Evolutionary conservation across 2,888 invertebrate species (phyloP), one percentile per base, ranked within the genome.

Genomic region (Tetranychus truncatus): DNA sequence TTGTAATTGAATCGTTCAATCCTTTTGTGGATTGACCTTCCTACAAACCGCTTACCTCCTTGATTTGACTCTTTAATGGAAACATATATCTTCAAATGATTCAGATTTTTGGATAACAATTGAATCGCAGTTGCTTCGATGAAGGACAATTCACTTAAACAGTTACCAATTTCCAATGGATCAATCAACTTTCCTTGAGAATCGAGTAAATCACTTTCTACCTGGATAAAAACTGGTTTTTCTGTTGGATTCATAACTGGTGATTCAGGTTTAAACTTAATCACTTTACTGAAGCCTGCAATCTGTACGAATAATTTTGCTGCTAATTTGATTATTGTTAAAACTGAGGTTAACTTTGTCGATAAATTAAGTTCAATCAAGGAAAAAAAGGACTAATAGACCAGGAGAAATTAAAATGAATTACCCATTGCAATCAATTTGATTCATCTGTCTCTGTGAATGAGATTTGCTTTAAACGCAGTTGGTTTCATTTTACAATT

Each of bases 401-500:
- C 5, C 34, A 34, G 5, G 5, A 34, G 34, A 24, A 24, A 24
- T 24, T 24, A 34, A 34, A 34, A 34, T 34, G 34, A 34, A 5
- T 5, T 34, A 34, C 5, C 34, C 34, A 3, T 34, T 3, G 3
- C 34, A 34, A 34, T 34, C 34, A 34, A 34, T 34, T 34, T 34
- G 34, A 34, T 34, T 34, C 5, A 5, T 34, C 34, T 34, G 34
- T 34, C 4, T 34, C 34, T 34, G 34, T 24, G 24, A 24, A 24
- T 24, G 24, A 24, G 24, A 3, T 34, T 3, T 34, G 34, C 34
- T 34, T 34, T 34, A 34, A 34, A 34, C 1, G 3, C 34, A 34
- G 34, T 72, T 99, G 99, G 88, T 96, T 92, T 83, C 89, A 95
- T 87, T 97, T 97, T 85, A 99, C 34, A 34, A 34, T 34, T 34